Conservation (phyloP, 2,113 vertebrate genomes). For the Cryptotis parvus region DNA sequence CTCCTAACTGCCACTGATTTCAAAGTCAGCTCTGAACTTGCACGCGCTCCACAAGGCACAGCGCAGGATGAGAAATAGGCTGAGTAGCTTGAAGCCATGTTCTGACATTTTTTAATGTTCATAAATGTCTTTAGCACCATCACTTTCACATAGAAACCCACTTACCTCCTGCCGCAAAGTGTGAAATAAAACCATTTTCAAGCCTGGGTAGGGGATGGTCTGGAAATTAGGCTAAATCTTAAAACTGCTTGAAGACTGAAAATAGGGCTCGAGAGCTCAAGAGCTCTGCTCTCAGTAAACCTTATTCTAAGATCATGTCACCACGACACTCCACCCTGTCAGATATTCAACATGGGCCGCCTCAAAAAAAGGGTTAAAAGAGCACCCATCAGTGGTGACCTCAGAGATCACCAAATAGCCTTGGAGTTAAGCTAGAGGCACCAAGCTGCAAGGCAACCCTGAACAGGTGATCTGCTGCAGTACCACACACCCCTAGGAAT, state of each 20-base stretch:
- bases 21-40: slow-evolving; percentile 80
- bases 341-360: not conserved
- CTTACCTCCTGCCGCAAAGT: slow-evolving; percentile 71
- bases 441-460: not conserved
- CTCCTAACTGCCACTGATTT: slow-evolving; percentile 75
- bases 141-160: slow-evolving; percentile 71
- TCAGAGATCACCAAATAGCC: not conserved
- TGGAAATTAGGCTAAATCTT: slow-evolving; percentile 76
- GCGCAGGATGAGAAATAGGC: slow-evolving; percentile 60
- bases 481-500: not conserved
- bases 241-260: slow-evolving; percentile 63
- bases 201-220: slow-evolving; percentile 63
- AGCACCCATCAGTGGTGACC: not conserved
- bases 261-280: slow-evolving; percentile 48
- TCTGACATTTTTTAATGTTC: slow-evolving; percentile 81
- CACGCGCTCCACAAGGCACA: slow-evolving; percentile 49
- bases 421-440: not conserved
- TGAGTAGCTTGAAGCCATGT: slow-evolving; percentile 73
- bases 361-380: slow-evolving; percentile 17
- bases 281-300: slow-evolving; percentile 8
- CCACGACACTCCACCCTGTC: not conserved
- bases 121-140: slow-evolving; percentile 73
- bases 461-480: not conserved
- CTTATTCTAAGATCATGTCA: slow-evolving; percentile 15
- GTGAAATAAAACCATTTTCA: slow-evolving; percentile 74